These are phyloP conservation scores for Enhydra lutris DNA, from an alignment of 2,113 vertebrate genomes.

Conservation along the genomic window DNA sequence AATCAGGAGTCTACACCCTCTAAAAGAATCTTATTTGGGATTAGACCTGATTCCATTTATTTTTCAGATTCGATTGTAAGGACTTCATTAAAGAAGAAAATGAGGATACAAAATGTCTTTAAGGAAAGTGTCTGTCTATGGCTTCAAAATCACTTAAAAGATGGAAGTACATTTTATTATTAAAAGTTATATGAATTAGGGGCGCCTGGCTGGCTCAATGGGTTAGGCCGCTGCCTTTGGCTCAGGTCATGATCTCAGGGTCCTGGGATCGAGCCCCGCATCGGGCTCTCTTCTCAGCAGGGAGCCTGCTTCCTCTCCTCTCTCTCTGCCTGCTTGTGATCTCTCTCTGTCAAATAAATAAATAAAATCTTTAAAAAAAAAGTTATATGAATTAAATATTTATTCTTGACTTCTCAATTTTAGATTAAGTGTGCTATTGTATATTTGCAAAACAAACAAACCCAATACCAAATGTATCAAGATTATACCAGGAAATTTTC, in stretches of 20 bases:
- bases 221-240: too few relatives aligned
- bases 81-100: background rate
- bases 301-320: too few relatives aligned
- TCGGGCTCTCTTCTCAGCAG: too few relatives aligned
- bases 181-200: background rate
- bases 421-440: background rate
- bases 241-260: too few relatives aligned
- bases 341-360: too few relatives aligned
- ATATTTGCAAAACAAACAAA: background rate
- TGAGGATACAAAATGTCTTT: background rate
- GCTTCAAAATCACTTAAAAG: background rate
- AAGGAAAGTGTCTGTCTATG: background rate
- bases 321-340: too few relatives aligned
- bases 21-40: background rate
- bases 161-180: background rate
- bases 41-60: background rate
- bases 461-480: background rate
- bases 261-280: too few relatives aligned
- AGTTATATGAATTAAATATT: background rate
- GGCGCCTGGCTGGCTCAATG: too few relatives aligned
- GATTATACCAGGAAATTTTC: background rate
- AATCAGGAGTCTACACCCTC: background rate
- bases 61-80: background rate
- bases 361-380: too few relatives aligned
- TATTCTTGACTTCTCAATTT: background rate